phyloP scores from a whole-genome alignment of 2,888 invertebrate genomes.

The Clusia tigrina region DNA sequence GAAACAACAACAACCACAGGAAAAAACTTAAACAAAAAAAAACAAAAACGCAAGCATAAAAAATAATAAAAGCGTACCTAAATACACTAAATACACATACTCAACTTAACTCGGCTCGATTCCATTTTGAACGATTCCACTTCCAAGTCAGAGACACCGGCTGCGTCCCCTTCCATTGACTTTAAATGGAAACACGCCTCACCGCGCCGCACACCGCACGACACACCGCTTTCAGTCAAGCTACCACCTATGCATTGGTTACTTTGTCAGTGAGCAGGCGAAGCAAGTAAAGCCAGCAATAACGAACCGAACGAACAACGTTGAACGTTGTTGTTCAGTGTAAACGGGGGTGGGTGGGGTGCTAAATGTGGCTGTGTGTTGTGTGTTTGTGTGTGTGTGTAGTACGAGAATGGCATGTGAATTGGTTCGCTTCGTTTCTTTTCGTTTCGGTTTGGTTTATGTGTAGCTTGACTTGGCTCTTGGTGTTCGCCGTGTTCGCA shows the following conservation, averaged over 20 bases:
- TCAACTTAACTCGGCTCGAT: conserved; percentile 15
- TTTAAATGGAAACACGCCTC: no score
- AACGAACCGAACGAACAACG: no score
- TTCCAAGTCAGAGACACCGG: conserved; percentile 11
- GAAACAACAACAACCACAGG: conserved; percentile 19
- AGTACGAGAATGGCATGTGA: neutral
- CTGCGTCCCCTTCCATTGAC: neutral
- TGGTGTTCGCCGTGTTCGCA: conserved; percentile 12
- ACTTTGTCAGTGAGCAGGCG: neutral
- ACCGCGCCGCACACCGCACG: no score
- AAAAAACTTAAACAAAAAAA: conserved; percentile 13
- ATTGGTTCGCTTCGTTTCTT: neutral
- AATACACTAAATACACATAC: conserved; percentile 7
- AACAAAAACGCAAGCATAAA: conserved; percentile 4
- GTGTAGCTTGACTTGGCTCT: neutral
- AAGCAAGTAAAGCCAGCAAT: no score
- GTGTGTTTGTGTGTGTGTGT: no score
- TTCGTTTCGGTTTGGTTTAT: neutral
- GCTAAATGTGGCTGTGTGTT: no score
- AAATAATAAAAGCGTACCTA: neutral
- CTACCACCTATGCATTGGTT: no score
- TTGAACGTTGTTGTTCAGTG: no score
- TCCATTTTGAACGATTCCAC: conserved; percentile 18
- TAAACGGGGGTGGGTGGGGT: neutral
- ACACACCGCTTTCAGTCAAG: no score